phyloP scores from a whole-genome alignment of 2,113 vertebrate species.

The Seriola aureovittata region DNA sequence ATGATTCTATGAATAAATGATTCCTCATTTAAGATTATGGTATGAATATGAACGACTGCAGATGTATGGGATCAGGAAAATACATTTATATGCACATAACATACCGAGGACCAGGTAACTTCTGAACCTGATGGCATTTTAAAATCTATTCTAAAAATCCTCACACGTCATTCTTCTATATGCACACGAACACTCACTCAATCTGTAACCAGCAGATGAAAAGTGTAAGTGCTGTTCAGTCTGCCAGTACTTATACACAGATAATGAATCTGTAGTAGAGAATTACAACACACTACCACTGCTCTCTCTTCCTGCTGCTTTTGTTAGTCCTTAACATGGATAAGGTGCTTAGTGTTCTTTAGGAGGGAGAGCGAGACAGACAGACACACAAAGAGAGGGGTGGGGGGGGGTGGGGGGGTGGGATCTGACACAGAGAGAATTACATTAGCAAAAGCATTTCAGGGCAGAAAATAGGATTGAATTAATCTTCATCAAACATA shows the following conservation, averaged over 20 bases:
- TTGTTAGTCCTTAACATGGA: conserved; percentile 81
- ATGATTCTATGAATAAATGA: not conserved
- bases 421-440: conserved; percentile 72
- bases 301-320: conserved; percentile 78
- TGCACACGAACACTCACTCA: not conserved
- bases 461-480: conserved; percentile 86
- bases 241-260: conserved; percentile 73
- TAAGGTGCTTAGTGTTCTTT: conserved; percentile 83
- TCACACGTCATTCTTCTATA: not conserved
- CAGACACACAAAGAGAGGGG: conserved; percentile 50
- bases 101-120: not conserved
- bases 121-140: not conserved
- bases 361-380: conserved; percentile 30
- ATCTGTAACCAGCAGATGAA: conserved; percentile 18
- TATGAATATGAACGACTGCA: not conserved
- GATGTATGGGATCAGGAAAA: not conserved
- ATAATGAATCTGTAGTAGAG: conserved; percentile 84
- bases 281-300: conserved; percentile 84
- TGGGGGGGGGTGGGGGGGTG: conserved; percentile 15
- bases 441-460: conserved; percentile 87
- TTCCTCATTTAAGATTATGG: conserved; percentile 16
- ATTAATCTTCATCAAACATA: conserved; percentile 88
- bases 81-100: not conserved
- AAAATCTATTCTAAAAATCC: conserved; percentile 7
- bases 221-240: conserved; percentile 38